Conservation (phyloP, 1,140 invertebrate genomes). For the Drosophila repletoides region DNA sequence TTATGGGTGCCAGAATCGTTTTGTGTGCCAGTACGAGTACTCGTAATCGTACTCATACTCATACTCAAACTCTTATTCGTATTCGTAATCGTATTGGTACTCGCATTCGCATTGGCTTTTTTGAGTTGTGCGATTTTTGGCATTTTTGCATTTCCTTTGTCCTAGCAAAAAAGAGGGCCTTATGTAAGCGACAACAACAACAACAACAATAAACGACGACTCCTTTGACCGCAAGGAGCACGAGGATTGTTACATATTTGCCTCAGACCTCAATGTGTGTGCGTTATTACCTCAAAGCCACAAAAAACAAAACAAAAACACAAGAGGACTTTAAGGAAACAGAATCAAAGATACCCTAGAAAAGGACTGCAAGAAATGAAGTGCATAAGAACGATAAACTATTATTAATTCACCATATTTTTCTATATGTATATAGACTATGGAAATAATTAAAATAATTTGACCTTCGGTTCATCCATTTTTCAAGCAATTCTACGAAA, state of each 20-base stretch:
- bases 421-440: no score
- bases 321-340: not conserved
- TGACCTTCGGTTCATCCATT: no score
- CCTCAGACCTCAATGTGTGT: conserved; percentile 26
- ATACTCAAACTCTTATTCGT: conserved; percentile 8
- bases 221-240: conserved; percentile 48
- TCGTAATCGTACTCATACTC: not conserved
- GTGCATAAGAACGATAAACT: no score
- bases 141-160: conserved; percentile 80
- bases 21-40: conserved; percentile 54
- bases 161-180: conserved; percentile 55
- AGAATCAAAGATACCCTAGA: conserved; percentile 9
- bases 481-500: no score
- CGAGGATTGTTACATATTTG: conserved; percentile 73
- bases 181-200: conserved; percentile 69
- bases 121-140: conserved; percentile 81
- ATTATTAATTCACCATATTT: no score
- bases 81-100: conserved; percentile 11
- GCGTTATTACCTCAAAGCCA: conserved; percentile 57
- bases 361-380: no score
- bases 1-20: conserved; percentile 80
- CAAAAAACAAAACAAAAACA: conserved; percentile 35
- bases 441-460: no score
- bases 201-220: no score
- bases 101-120: conserved; percentile 50